A percentile compares a stretch with the other conserved stretches of the same genome.
These are phyloP conservation scores for Saguinus imperator DNA, from an alignment of 2,113 vertebrate species.

Conservation along the genomic window DNA sequence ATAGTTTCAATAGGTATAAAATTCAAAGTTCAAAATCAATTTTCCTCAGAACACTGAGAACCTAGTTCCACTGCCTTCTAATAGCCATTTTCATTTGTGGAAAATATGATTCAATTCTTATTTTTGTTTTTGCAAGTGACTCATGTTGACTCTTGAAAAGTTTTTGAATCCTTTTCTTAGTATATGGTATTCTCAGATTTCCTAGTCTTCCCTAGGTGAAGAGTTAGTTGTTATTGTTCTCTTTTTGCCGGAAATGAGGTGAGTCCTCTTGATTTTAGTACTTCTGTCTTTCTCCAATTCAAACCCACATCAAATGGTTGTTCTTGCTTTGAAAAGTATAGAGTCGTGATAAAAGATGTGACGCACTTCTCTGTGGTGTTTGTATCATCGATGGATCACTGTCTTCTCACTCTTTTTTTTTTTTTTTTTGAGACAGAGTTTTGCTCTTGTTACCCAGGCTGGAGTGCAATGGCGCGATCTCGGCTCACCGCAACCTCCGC, in stretches of 20 bases:
- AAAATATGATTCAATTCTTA: not conserved
- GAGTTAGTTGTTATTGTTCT: not conserved
- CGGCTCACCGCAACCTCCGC: no score
- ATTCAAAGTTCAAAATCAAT: not conserved
- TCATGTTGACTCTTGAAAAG: not conserved
- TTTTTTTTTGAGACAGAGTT: not conserved
- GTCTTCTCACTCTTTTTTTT: not conserved
- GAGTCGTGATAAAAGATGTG: not conserved
- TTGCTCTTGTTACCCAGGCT: no score
- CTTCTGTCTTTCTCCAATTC: not conserved
- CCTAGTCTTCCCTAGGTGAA: not conserved
- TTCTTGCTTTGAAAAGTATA: not conserved
- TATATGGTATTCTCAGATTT: not conserved
- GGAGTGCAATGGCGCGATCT: no score
- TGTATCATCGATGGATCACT: not conserved
- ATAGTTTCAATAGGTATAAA: not conserved
- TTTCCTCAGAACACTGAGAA: not conserved
- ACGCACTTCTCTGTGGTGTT: not conserved
- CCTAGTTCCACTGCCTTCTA: not conserved
- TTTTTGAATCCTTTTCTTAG: not conserved
- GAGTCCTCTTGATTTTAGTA: not conserved
- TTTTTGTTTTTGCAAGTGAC: not conserved
- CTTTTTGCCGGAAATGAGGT: not conserved
- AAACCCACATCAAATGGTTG: not conserved
- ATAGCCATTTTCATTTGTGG: not conserved